These are phyloP conservation scores for Sus cebifrons DNA, from an alignment of 2,797 vertebrate genomes.

Conservation along the genomic window DNA sequence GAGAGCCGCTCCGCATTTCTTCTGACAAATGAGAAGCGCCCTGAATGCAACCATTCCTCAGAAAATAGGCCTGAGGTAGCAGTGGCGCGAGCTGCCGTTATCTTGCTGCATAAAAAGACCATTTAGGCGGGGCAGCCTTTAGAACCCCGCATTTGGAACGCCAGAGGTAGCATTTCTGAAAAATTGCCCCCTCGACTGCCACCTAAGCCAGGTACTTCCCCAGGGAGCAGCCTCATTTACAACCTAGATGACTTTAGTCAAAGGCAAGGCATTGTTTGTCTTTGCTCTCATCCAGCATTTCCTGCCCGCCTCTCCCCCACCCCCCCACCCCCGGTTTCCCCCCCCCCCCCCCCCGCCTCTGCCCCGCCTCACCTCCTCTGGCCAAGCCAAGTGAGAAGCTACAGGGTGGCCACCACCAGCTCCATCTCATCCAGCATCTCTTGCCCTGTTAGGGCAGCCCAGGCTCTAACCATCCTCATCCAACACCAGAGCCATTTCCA, in stretches of 20 bases:
- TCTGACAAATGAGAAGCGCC: slow-evolving; percentile 94
- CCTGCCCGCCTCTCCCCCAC: too few relatives aligned
- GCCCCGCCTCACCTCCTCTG: not conserved
- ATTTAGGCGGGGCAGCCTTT: slow-evolving; percentile 91
- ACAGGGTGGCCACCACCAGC: not conserved
- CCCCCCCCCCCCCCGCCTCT: too few relatives aligned
- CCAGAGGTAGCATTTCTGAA: slow-evolving; percentile 88
- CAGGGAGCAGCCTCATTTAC: slow-evolving; percentile 90
- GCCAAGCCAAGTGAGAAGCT: not conserved
- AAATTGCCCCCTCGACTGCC: slow-evolving; percentile 91
- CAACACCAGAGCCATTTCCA: slow-evolving; percentile 61
- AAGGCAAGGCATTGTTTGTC: slow-evolving; percentile 85
- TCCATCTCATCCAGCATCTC: not conserved
- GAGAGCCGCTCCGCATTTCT: slow-evolving; percentile 91
- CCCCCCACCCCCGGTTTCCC: too few relatives aligned
- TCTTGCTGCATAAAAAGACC: slow-evolving; percentile 93
- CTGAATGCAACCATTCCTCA: slow-evolving; percentile 91
- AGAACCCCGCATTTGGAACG: slow-evolving; percentile 87
- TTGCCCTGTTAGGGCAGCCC: not conserved
- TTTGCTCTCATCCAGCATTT: slow-evolving; percentile 32
- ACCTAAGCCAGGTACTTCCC: slow-evolving; percentile 90
- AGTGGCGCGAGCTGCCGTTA: slow-evolving; percentile 95
- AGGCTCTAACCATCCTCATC: not conserved
- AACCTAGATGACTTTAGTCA: slow-evolving; percentile 89
- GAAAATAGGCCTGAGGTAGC: slow-evolving; percentile 94